Base-by-base conservation (phyloP, 2,113 vertebrate genomes). In the Glareola pratincola region DNA sequence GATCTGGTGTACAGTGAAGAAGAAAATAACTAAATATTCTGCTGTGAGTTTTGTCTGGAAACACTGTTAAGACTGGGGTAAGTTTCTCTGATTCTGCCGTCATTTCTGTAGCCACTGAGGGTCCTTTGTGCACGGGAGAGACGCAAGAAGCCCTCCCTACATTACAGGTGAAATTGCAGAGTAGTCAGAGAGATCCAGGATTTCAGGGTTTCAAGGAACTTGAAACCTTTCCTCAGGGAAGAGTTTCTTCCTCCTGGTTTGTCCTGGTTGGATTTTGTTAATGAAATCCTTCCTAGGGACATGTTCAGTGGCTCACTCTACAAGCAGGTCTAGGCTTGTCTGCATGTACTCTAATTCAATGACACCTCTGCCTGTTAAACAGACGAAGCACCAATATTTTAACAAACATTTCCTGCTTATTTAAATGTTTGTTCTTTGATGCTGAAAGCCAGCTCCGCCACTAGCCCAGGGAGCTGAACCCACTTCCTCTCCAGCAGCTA, bases 361-460 rank as follows among this genome's bases (percentile, higher is more conserved):
- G 75, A 89, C 76, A 91, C 54, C 74, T 88, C 74, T 85, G 66
- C 64, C 78, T 90, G 48, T 88, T 95, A 67, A 53, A 89, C 47
- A 32, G 18, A 56, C 0, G 2, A 22, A 88, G 27, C 64, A 88
- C 29, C 50, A 76, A 41, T 50, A 69, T 82, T 95, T 85, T 92
- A 92, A 85, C 45, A 73, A 78, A 66, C 21, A 73, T 88, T 96
- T 95, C 82, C 71, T 90, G 66, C 92, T 90, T 95, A 79, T 93
- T 95, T 93, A 85, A 63, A 87, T 82, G 47, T n/a, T 87, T 91
- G 11, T 62, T 75, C 83, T 85, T 96, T 77, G 75, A 88, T 86
- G 85, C 48, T 54, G 56, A 62, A 91, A 87, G 69, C 66, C 77
- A 86, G 0, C 48, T 90, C 27, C 60, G 85, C 59, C 54, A 60